Evolutionary conservation across 2,888 invertebrate genomes (phyloP), one percentile per base, ranked within the genome.

Genomic region (Nebria salina): DNA sequence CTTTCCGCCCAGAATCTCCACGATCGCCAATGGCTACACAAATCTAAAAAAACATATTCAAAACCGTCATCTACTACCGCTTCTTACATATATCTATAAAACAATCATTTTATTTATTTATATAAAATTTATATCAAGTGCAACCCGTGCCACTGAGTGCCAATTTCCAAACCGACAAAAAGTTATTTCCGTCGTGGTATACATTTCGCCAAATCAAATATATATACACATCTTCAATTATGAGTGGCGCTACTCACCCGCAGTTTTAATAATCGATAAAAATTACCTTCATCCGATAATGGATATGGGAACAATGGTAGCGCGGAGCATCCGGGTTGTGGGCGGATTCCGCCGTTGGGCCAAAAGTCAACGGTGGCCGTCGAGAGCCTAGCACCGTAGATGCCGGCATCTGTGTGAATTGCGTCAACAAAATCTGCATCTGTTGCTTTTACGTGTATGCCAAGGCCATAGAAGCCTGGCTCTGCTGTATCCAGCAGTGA

Each of bases 1-100:
- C 92, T 92, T 84, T 93, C 92, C 0, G 92, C 92, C 86, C 90
- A 93, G 86, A 91, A 92, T 83, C 90, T 88, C 92, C 92, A 92
- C 1, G 92, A 92, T 82, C 93, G 87, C 88, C 92, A 90, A 85
- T 93, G 92, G 82, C 92, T 92, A 85, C 92, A 92, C 73, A 92
- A 84, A 86, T 92, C 92, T 92, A 87, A 65, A 87, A 13, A 79
- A 11, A 54, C 2, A 54, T 54, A 20, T 20, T 20, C 1, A 34
- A 34, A 34, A 64, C 54, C 65, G 9, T 79, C 20, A 20, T 20
- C 20, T 20, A 20, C 20, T 1, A 20, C 20, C 20, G 20, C 1
- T 20, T 20, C 20, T 20, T 20, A 20, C 20, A 20, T 20, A 20
- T 20, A 20, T 20, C 0, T 20, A 20, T 20, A 20, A 20, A 20